phyloP scores from a whole-genome alignment of 2,888 invertebrate species.

The Brachynemurus nebulosus region DNA sequence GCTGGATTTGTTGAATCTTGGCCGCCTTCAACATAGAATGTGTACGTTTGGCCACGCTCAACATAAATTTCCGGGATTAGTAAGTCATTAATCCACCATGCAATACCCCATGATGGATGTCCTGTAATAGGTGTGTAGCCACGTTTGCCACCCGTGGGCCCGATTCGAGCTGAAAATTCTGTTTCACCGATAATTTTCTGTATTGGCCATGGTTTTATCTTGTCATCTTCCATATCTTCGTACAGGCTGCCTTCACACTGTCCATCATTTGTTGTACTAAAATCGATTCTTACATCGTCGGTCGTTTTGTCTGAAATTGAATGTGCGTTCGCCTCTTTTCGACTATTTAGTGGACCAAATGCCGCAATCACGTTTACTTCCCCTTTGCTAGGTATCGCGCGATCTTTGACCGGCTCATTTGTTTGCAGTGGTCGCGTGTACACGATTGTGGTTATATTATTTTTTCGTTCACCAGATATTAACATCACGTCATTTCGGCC shows the following conservation, averaged over 20 bases:
- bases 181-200: conserved; percentile 45
- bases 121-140: conserved; percentile 74
- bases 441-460: conserved; percentile 67
- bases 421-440: conserved; percentile 67
- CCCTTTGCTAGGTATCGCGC: conserved; percentile 48
- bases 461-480: conserved; percentile 60
- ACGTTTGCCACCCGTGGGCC: conserved; percentile 67
- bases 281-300: conserved; percentile 65
- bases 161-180: conserved; percentile 61
- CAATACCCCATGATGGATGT: conserved; percentile 75
- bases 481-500: conserved; percentile 65
- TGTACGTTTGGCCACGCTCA: conserved; percentile 74
- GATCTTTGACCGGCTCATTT: conserved; percentile 56
- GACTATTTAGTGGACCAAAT: conserved; percentile 67
- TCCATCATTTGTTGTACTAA: conserved; percentile 55
- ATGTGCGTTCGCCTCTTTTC: conserved; percentile 75
- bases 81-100: conserved; percentile 85
- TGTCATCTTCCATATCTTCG: conserved; percentile 42
- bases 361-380: conserved; percentile 76
- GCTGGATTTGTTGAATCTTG: conserved; percentile 67
- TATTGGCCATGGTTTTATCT: conserved; percentile 54
- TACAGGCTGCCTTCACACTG: conserved; percentile 55
- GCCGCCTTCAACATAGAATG: conserved; percentile 76
- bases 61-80: conserved; percentile 82
- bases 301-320: conserved; percentile 55